phyloP scores from a whole-genome alignment of 2,113 vertebrate genomes.

The Chaetops frenatus region DNA sequence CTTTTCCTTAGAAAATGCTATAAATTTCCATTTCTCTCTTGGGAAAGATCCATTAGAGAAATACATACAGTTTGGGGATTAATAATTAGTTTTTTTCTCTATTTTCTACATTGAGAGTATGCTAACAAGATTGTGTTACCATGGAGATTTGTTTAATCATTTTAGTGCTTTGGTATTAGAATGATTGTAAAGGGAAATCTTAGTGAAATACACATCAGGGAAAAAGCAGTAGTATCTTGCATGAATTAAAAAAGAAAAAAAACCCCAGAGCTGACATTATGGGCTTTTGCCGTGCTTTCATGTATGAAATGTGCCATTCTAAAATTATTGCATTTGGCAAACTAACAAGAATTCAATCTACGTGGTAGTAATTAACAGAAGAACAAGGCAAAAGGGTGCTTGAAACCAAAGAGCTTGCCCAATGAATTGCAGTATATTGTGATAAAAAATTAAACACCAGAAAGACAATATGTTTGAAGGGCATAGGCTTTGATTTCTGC shows the following conservation, averaged over 20 bases:
- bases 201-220: neutral
- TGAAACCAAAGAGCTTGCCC: neutral
- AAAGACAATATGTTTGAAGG: neutral
- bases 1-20: neutral
- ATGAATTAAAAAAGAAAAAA: neutral
- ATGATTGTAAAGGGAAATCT: neutral
- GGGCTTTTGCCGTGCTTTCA: neutral
- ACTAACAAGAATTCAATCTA: neutral
- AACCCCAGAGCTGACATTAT: neutral
- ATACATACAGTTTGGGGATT: neutral
- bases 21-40: neutral
- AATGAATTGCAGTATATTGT: neutral
- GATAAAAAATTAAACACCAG: neutral
- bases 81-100: neutral
- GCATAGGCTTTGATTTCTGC: neutral
- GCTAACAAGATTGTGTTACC: neutral
- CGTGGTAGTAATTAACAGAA: neutral
- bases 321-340: neutral
- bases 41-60: neutral
- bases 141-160: neutral
- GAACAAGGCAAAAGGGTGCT: neutral
- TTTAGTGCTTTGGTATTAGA: neutral
- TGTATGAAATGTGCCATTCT: neutral
- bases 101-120: neutral
- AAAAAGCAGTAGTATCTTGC: neutral